Evolutionary conservation across 2,797 vertebrate genomes (phyloP).

Genomic region (Oryzias dopingdopingensis): DNA sequence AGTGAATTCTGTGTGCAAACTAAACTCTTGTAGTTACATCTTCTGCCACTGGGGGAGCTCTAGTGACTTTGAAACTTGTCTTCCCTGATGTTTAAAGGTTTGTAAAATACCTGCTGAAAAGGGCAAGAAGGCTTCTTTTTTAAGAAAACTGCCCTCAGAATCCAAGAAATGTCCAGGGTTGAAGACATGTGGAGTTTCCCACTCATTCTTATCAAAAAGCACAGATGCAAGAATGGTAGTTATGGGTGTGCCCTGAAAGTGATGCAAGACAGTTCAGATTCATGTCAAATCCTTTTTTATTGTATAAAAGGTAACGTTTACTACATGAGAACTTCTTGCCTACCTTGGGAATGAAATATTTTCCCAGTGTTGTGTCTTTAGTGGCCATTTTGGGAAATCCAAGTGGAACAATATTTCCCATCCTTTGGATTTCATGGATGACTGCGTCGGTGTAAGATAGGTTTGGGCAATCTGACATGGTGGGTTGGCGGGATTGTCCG

Average conservation of each 20-base stretch:
- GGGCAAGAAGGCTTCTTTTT: conserved; percentile 78
- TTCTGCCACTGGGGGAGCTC: too few relatives aligned
- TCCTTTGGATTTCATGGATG: conserved; percentile 84
- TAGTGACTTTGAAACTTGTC: too few relatives aligned
- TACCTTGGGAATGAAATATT: conserved; percentile 84
- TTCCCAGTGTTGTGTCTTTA: conserved; percentile 68
- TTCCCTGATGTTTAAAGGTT: too few relatives aligned
- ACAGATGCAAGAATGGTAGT: conserved; percentile 67
- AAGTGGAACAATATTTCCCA: conserved; percentile 76
- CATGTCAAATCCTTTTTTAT: too few relatives aligned
- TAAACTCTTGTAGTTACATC: not conserved
- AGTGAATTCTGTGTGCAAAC: too few relatives aligned
- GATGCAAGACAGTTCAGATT: not conserved
- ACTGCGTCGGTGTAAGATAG: conserved; percentile 85
- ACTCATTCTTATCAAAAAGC: conserved; percentile 79
- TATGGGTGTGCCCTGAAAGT: conserved; percentile 70
- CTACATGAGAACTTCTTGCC: not conserved
- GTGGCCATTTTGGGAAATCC: conserved; percentile 70
- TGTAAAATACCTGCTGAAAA: conserved; percentile 68
- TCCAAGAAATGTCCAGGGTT: conserved; percentile 86
- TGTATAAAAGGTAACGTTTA: too few relatives aligned
- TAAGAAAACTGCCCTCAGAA: conserved; percentile 77
- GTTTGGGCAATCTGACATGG: conserved; percentile 65
- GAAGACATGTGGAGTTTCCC: conserved; percentile 80
- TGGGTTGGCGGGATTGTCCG: conserved; percentile 71